These are phyloP conservation scores for Anguilla obscura DNA, from an alignment of 2,797 vertebrate species.

Conservation along the genomic window DNA sequence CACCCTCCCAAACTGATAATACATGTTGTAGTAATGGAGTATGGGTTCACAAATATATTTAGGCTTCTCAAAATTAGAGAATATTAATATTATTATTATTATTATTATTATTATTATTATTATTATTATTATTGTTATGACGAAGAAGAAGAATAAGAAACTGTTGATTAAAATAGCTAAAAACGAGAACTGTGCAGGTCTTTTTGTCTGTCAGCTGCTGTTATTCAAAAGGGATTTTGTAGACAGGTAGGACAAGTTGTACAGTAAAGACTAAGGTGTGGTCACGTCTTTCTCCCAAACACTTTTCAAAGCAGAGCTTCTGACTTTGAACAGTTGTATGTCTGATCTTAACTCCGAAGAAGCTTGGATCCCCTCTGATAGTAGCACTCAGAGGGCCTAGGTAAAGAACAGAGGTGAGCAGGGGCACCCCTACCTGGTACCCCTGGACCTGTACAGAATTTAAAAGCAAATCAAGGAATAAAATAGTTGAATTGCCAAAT, in stretches of 20 bases:
- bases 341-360: background rate
- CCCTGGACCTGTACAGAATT: background rate
- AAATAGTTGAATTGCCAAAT: background rate
- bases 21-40: no score
- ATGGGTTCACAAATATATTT: no score
- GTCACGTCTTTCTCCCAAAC: background rate
- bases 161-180: background rate
- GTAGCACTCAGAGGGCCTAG: background rate
- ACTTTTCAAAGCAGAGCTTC: background rate
- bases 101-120: no score
- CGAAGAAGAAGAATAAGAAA: no score
- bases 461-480: background rate
- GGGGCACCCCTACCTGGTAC: background rate
- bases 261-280: background rate
- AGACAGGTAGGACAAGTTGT: background rate
- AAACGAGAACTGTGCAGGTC: background rate
- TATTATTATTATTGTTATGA: no score
- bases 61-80: no score
- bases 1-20: background rate
- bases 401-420: background rate
- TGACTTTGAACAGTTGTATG: background rate
- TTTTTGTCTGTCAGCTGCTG: background rate
- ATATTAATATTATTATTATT: no score
- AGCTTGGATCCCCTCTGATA: background rate
- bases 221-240: background rate